Conservation (phyloP, 2,797 vertebrate genomes). For the Sebastes aleutianus region DNA sequence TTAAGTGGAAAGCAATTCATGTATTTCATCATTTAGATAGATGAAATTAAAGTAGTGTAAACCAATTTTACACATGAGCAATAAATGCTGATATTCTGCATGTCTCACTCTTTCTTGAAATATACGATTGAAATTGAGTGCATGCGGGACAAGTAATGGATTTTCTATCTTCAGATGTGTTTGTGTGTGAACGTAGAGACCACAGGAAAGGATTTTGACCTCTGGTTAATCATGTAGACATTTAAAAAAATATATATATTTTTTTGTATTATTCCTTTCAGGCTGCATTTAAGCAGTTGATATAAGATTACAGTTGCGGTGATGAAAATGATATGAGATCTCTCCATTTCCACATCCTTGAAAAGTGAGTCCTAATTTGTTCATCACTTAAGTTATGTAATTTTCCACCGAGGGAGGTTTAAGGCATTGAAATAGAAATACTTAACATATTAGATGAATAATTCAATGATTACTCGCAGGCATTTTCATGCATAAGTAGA, state of each 20-base stretch:
- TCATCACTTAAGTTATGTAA: slow-evolving; percentile 62
- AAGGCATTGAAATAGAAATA: slow-evolving; percentile 71
- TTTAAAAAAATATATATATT: background rate
- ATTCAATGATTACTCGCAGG: slow-evolving; percentile 69
- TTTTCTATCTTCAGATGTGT: background rate
- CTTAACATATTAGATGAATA: slow-evolving; percentile 76
- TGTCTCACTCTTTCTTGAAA: slow-evolving; percentile 2
- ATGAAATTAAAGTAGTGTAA: slow-evolving; percentile 42
- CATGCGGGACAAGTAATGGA: background rate
- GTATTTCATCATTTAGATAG: slow-evolving; percentile 35
- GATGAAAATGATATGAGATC: background rate
- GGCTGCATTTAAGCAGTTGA: background rate
- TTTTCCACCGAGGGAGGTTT: slow-evolving; percentile 51
- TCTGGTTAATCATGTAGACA: background rate
- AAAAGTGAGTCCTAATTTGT: slow-evolving; percentile 53
- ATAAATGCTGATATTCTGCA: slow-evolving; percentile 27
- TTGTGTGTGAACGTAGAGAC: background rate
- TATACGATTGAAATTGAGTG: background rate
- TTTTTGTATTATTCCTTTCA: background rate
- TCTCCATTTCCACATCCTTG: slow-evolving; percentile 10
- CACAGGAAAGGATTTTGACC: background rate
- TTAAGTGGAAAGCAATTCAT: slow-evolving; percentile 9
- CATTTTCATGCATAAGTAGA: slow-evolving; percentile 68
- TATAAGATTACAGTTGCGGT: background rate
- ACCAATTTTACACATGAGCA: slow-evolving; percentile 57